These are phyloP conservation scores for Liasis olivaceus DNA, from an alignment of 2,797 vertebrate genomes.

Conservation along the genomic window DNA sequence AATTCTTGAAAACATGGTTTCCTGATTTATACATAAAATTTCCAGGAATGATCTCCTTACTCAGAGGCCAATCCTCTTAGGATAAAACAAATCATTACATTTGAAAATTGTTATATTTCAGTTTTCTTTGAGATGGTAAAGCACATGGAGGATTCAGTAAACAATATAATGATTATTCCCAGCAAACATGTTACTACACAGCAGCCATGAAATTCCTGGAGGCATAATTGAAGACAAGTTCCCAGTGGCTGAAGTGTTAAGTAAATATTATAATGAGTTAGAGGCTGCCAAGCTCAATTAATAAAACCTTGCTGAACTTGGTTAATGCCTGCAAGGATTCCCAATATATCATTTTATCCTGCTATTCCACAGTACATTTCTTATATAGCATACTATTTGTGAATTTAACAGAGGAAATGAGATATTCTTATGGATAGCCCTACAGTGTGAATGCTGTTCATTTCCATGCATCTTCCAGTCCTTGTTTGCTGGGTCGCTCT, in stretches of 20 bases:
- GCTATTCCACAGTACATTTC: not conserved
- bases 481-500: not conserved
- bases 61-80: not conserved
- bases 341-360: conserved; percentile 1
- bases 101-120: not conserved
- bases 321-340: not conserved
- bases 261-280: not conserved
- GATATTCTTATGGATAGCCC: not conserved
- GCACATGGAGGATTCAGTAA: not conserved
- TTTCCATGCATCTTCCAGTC: not conserved
- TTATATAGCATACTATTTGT: conserved; percentile 6
- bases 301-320: not conserved
- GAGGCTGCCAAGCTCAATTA: not conserved
- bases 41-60: not conserved
- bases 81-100: not conserved
- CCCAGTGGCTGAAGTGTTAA: not conserved
- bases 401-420: conserved; percentile 2
- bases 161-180: not conserved
- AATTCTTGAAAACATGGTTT: not conserved
- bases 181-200: not conserved
- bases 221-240: not conserved
- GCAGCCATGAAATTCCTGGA: not conserved
- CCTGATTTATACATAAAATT: not conserved
- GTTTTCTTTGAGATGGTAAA: not conserved
- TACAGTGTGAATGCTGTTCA: not conserved